These are phyloP conservation scores for Drosophila burlai DNA, from an alignment of 1,140 invertebrate genomes.

Conservation along the genomic window DNA sequence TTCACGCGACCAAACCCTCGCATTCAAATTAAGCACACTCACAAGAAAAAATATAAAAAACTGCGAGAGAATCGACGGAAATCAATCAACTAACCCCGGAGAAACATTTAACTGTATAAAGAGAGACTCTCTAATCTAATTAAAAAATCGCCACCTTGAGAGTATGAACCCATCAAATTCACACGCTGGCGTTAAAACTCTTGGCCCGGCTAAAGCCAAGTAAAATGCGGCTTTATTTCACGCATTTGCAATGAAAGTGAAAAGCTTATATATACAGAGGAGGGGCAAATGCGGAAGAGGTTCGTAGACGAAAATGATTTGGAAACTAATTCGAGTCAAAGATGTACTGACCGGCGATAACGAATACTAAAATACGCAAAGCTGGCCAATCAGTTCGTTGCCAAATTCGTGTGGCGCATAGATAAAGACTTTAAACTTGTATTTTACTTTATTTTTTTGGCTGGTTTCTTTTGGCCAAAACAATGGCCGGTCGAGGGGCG, in stretches of 20 bases:
- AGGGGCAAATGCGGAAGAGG: constrained; percentile 18
- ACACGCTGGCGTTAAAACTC: constrained; percentile 71
- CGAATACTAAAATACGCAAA: constrained; percentile 31
- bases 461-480: constrained; percentile 60
- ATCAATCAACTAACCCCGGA: constrained; percentile 18
- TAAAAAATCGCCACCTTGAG: constrained; percentile 45
- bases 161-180: constrained; percentile 52
- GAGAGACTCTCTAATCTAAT: constrained; percentile 37
- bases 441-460: constrained; percentile 11
- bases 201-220: constrained; percentile 6
- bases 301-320: constrained; percentile 43
- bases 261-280: constrained; percentile 22
- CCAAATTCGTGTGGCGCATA: constrained; percentile 58
- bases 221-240: constrained; percentile 39
- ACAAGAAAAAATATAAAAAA: background rate
- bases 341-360: constrained; percentile 36
- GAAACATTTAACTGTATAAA: constrained; percentile 15
- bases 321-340: constrained; percentile 41
- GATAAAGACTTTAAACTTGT: constrained; percentile 39
- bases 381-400: constrained; percentile 42
- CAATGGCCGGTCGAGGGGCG: constrained; percentile 41
- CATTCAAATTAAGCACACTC: constrained; percentile 32
- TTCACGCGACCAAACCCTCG: constrained; percentile 49
- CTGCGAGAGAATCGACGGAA: constrained; percentile 35
- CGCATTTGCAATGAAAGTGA: constrained; percentile 75